Base-by-base conservation (phyloP, 2,888 invertebrate genomes). In the Eucera pruinosa region DNA sequence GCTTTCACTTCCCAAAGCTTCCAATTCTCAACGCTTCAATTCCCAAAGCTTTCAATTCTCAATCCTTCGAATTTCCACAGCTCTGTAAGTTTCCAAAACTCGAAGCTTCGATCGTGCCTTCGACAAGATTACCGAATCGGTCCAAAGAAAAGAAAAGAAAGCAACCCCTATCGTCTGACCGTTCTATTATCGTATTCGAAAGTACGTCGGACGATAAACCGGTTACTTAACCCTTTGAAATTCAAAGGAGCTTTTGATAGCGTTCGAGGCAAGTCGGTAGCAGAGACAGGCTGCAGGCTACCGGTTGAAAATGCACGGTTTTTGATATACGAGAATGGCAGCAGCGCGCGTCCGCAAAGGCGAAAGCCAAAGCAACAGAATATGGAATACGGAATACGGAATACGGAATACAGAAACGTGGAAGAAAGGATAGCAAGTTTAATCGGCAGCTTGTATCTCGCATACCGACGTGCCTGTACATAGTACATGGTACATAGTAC, bases 371-470 rank as follows among this genome's bases (percentile, higher is more conserved):
- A 27, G 45, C 23, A 39, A 62, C 30, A 50, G n/a, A 48, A 25
- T 30, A 20, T n/a, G n/a, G n/a, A n/a, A n/a, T n/a, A n/a, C n/a
- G n/a, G n/a, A n/a, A n/a, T n/a, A n/a, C n/a, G n/a, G n/a, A n/a
- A n/a, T n/a, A n/a, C n/a, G 48, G n/a, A 43, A 30, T 33, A 23
- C 25, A 68, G 55, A 67, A 18, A 60, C 48, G n/a, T n/a, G 13
- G 36, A 36, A n/a, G 60, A 68, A 62, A 58, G 74, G 71, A 79
- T 70, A 80, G 77, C 68, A 70, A 78, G 18, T 85, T 85, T 85
- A 86, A 86, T 86, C 84, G 85, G 76, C 83, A 78, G 73, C 76
- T 82, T 75, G 81, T 80, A 76, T 79, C 80, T 81, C 82, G 75
- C 78, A 82, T 81, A 77, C 83, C 76, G 60, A 55, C 73, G 72